Evolutionary conservation across 2,797 vertebrate species (phyloP).

Genomic region (Microtus agrestis): DNA sequence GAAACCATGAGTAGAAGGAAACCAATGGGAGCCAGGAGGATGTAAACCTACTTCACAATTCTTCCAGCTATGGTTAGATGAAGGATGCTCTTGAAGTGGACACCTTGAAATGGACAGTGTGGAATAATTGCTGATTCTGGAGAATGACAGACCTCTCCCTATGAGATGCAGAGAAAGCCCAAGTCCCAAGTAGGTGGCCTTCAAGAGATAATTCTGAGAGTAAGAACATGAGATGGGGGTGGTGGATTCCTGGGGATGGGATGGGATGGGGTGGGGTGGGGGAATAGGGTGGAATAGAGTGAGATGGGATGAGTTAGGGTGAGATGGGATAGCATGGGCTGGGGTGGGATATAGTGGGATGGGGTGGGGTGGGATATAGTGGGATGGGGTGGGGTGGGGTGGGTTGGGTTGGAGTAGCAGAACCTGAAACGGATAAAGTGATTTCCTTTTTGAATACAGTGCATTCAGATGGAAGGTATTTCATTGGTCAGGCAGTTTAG

Average conservation of each 20-base stretch:
- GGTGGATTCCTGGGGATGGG: background rate
- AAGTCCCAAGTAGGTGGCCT: background rate
- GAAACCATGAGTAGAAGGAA: background rate
- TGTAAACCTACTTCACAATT: accelerated
- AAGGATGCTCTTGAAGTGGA: background rate
- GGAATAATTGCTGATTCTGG: background rate
- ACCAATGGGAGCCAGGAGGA: background rate
- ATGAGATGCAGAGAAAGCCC: background rate
- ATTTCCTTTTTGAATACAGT: background rate
- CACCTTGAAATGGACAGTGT: background rate
- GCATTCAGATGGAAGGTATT: background rate
- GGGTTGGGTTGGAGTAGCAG: background rate
- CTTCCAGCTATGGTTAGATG: background rate
- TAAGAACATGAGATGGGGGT: no score
- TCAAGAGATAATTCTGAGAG: background rate
- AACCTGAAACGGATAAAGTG: background rate
- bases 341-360: no score
- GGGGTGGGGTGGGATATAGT: background rate
- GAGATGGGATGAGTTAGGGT: no score
- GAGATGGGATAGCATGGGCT: no score
- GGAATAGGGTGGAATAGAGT: no score
- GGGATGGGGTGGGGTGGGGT: background rate
- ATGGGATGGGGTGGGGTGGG: no score
- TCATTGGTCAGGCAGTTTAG: background rate
- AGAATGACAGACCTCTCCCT: background rate